Evolutionary conservation across 35 echinoderm and acorn worm species (phyloP), one percentile per base, ranked within the genome.

Genomic region (Eucidaris tribuloides): DNA sequence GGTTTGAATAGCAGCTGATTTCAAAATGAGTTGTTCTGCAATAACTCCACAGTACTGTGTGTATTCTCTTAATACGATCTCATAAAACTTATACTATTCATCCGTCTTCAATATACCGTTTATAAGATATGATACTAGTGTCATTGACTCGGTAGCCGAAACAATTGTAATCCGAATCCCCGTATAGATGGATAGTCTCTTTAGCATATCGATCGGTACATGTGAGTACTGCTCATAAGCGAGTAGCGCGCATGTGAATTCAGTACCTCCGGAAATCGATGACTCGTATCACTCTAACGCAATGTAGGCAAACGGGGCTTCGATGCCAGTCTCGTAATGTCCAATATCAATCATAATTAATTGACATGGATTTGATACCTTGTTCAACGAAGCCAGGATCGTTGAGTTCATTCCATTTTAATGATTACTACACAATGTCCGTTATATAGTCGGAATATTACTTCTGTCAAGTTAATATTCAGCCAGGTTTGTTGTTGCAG

Each of bases 241-340:
- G 19, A 7, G 2, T 46, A 22, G 18, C 32, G 28, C 5, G 92
- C 92, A 7, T 42, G 50, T 7, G 91, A 89, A 1, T 7, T 35
- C 58, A 79, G 86, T 2, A 79, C 55, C 58, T 65, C 55, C 9
- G 91, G 91, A 59, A 83, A 94, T 7, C 20, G 11, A 46, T 49
- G 59, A 5, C 77, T 34, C n/a, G 58, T 20, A 32, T 82, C 35
- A 7, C 88, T 72, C 80, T 31, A 88, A 41, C 80, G 66, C 84
- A 1, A 58, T 55, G 23, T 89, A 45, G 19, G 81, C 72, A 68
- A 83, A 94, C 2, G 91, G 91, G 0, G 68, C 91, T 85, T 94
- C 91, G 3, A 83, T 34, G 5, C 70, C 57, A 2, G 88, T 84
- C 83, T 94, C 86, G 45, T 77, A 94, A 79, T 94, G 88, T 20